A percentile compares a stretch with the other conserved stretches of the same genome.
Conservation (phyloP, 1,140 invertebrate species). For the Drosophila leontia region DNA sequence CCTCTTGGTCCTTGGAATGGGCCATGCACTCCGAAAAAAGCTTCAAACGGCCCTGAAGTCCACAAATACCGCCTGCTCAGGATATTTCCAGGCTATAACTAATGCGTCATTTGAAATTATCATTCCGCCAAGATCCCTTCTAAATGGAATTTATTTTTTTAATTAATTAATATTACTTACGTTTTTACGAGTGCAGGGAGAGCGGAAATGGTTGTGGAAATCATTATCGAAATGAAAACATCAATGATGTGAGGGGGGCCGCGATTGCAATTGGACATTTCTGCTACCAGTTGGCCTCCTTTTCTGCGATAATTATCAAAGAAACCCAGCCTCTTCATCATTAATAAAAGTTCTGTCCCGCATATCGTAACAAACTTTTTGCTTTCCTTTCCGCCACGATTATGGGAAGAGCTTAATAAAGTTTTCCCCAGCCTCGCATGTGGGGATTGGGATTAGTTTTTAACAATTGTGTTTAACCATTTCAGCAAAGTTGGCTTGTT, state of each 20-base stretch:
- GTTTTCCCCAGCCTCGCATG: conserved; percentile 4
- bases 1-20: conserved; percentile 40
- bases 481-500: neutral
- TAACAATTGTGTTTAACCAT: neutral
- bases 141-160: neutral
- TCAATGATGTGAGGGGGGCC: conserved; percentile 52
- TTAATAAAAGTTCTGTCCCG: conserved; percentile 26
- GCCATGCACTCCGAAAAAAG: neutral
- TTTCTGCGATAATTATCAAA: conserved; percentile 42
- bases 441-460: neutral
- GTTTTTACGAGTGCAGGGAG: conserved; percentile 5
- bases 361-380: conserved; percentile 4
- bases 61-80: neutral
- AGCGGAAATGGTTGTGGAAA: conserved; percentile 33
- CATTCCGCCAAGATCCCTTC: neutral
- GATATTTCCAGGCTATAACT: neutral
- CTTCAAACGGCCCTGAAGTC: neutral
- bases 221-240: conserved; percentile 70
- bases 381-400: neutral
- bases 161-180: no score
- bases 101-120: neutral
- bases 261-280: conserved; percentile 21
- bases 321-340: conserved; percentile 8
- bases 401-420: neutral
- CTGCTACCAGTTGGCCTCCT: conserved; percentile 5